A percentile compares a stretch with the other conserved stretches of the same genome.
Conservation (phyloP, 2,888 invertebrate species). For the Melinaea menophilus region DNA sequence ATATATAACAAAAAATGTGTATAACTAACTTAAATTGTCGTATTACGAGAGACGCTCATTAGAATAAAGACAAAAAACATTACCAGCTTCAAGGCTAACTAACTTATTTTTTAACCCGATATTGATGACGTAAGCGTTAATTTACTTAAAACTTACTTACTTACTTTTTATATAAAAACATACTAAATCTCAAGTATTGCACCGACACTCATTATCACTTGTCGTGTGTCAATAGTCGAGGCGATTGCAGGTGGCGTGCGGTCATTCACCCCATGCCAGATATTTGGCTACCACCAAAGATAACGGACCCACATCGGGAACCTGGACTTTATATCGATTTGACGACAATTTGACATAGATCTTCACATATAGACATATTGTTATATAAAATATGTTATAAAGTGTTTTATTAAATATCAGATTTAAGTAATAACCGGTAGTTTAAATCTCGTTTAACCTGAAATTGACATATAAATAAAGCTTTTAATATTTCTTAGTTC, state of each 20-base stretch:
- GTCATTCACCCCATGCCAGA: constrained; percentile 68
- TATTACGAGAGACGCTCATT: constrained; percentile 9
- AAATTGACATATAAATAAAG: no score
- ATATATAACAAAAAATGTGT: background rate
- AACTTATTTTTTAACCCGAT: constrained; percentile 12
- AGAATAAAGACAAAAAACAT: constrained; percentile 2
- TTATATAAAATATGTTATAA: background rate
- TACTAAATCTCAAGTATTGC: constrained; percentile 52
- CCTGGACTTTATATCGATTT: constrained; percentile 4
- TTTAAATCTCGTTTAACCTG: no score
- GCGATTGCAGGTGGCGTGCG: constrained; percentile 70
- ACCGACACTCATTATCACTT: constrained; percentile 67
- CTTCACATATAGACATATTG: constrained; percentile 2
- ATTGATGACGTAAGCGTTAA: constrained; percentile 29
- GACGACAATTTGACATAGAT: constrained; percentile 4
- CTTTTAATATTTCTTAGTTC: no score
- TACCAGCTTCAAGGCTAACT: constrained; percentile 10
- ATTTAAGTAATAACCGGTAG: no score
- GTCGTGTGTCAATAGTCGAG: constrained; percentile 66
- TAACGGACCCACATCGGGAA: constrained; percentile 51
- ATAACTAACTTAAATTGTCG: no score
- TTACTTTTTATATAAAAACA: constrained; percentile 24
- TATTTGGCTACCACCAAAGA: constrained; percentile 69
- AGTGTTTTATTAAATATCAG: no score
- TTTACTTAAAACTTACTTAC: constrained; percentile 29